Evolutionary conservation across 2,888 invertebrate species (phyloP), one percentile per base, ranked within the genome.

Genomic region (Lymantria dispar): DNA sequence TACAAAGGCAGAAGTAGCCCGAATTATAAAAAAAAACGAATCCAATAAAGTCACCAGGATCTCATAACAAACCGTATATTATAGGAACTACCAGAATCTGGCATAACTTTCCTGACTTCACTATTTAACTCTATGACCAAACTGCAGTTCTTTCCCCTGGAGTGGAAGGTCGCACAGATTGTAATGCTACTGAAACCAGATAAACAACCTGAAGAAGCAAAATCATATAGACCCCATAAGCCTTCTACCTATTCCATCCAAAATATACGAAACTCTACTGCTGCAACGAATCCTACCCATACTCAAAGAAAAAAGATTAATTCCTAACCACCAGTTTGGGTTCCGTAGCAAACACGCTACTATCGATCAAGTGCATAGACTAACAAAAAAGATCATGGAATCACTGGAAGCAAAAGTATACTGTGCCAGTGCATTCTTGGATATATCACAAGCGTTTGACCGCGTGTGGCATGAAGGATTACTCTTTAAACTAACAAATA

Each of bases 81-180:
- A 30, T 7, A 7, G 8, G 30, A 30, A 30, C 5, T 30, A 8
- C 30, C 30, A 7, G 7, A 30, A 5, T 30, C 30, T 30, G 30
- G 30, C 5, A 30, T 30, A 30, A 30, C 8, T 8, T 30, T 30
- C 30, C 30, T 30, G 5, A 30, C 30, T 30, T 30, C 30, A 3
- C 37, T 8, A 11, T 37, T 3, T 8, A 37, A 29, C 43, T 43
- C 51, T 47, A 39, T 39, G 43, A 47, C 13, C 37, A 54, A 51
- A 47, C 43, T 37, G 3, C 7, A 37, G 11, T 37, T 37, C n/a
- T 9, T 37, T 9, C 37, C 40, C 8, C 33, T n/a, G 9, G 8
- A 31, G 11, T 48, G 48, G 44, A 48, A 48, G 33, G 44, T 44
- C 7, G 39, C 44, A 33, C 44, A 44, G 13, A 44, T 48, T 8